Percentiles rank a stretch among this genome's conserved stretches.
phyloP scores from a whole-genome alignment of 2,888 invertebrate genomes.

The Elegia similella region DNA sequence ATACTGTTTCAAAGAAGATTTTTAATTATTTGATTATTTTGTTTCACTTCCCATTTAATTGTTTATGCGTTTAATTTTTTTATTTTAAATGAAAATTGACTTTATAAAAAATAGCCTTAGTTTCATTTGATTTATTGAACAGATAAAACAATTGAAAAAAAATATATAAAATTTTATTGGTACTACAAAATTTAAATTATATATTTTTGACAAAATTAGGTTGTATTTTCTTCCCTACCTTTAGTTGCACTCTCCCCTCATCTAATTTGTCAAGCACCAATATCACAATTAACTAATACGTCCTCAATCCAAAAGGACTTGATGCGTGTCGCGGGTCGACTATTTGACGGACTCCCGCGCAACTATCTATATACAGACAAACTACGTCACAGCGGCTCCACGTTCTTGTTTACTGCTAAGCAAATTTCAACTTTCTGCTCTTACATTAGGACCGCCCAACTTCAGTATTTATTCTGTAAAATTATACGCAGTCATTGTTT shows the following conservation, averaged over 20 bases:
- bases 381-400: constrained; percentile 49
- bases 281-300: constrained; percentile 19
- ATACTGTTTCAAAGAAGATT: too few species aligned
- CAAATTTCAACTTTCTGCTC: background rate
- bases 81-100: too few species aligned
- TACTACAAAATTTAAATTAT: background rate
- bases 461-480: background rate
- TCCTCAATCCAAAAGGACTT: constrained; percentile 41
- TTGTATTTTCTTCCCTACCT: constrained; percentile 30
- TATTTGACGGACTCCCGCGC: constrained; percentile 62
- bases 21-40: too few species aligned
- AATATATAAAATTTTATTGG: background rate
- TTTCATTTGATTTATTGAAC: too few species aligned
- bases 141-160: too few species aligned
- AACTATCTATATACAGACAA: constrained; percentile 62
- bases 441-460: background rate
- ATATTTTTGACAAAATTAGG: background rate
- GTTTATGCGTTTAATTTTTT: too few species aligned
- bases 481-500: constrained; percentile 5
- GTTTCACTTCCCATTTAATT: too few species aligned
- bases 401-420: constrained; percentile 1
- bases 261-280: constrained; percentile 23
- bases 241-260: constrained; percentile 25
- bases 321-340: constrained; percentile 53
- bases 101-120: too few species aligned